Evolutionary conservation across 2,113 vertebrate genomes (phyloP).

Genomic region (Dascyllus trimaculatus): DNA sequence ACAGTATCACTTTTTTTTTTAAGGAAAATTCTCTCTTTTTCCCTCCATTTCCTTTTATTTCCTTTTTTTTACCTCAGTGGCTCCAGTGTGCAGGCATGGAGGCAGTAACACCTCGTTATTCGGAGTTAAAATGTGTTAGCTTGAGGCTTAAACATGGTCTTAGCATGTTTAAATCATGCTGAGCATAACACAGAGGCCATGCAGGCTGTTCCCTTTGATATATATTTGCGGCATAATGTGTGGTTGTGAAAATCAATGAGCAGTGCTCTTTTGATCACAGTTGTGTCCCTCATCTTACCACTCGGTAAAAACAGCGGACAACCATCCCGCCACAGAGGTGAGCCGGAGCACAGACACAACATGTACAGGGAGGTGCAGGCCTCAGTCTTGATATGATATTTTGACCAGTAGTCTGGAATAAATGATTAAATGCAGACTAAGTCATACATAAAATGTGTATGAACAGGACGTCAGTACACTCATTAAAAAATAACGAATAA

Average conservation of each 20-base stretch:
- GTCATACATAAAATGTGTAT: neutral
- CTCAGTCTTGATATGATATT: no score
- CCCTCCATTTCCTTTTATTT: slow-evolving; percentile 24
- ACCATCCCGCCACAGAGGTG: slow-evolving; percentile 40
- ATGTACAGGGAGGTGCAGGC: neutral
- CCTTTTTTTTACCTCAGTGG: slow-evolving; percentile 21
- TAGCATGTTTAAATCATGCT: slow-evolving; percentile 76
- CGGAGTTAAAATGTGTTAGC: slow-evolving; percentile 68
- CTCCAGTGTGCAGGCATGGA: slow-evolving; percentile 6
- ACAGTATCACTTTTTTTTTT: slow-evolving; percentile 44
- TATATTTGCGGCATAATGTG: slow-evolving; percentile 70
- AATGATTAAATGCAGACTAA: slow-evolving; percentile 26
- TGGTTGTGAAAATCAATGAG: slow-evolving; percentile 80
- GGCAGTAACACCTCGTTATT: slow-evolving; percentile 56
- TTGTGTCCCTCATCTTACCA: slow-evolving; percentile 54
- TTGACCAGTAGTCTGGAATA: neutral
- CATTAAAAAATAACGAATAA: no score
- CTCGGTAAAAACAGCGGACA: slow-evolving; percentile 35
- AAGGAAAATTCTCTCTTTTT: slow-evolving; percentile 30
- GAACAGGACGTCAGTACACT: no score
- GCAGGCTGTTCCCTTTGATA: slow-evolving; percentile 75
- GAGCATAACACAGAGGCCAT: slow-evolving; percentile 64
- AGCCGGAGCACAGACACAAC: slow-evolving; percentile 14
- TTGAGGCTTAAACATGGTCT: slow-evolving; percentile 68
- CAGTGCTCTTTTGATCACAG: slow-evolving; percentile 73